These are phyloP conservation scores for Dryobates pubescens DNA, from an alignment of 2,797 vertebrate genomes.

Conservation along the genomic window DNA sequence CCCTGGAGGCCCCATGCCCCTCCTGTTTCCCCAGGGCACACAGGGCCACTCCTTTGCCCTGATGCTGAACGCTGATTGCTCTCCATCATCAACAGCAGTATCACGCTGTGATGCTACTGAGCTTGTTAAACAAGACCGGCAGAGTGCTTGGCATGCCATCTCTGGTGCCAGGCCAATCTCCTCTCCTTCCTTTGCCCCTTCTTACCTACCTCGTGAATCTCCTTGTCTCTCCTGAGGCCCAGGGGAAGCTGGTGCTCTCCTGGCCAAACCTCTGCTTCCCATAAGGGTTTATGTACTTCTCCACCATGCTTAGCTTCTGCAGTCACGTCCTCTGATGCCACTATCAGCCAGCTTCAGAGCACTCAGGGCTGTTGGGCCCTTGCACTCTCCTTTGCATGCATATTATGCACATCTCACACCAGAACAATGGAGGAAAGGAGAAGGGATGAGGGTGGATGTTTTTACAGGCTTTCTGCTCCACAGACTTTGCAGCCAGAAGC, in stretches of 20 bases:
- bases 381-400: neutral
- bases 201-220: neutral
- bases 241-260: neutral
- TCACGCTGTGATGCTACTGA: neutral
- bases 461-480: neutral
- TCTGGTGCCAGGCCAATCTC: neutral
- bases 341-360: slow-evolving; percentile 59
- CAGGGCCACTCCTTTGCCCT: neutral
- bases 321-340: slow-evolving; percentile 22
- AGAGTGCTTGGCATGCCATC: neutral
- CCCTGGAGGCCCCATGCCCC: neutral
- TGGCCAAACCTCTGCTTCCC: neutral
- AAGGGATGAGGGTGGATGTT: neutral
- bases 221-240: neutral
- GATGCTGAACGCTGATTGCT: neutral
- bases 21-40: accelerated
- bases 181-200: neutral
- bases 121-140: neutral
- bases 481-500: neutral
- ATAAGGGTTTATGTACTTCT: neutral
- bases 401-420: neutral
- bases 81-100: neutral
- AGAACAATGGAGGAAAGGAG: neutral
- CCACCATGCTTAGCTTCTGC: slow-evolving; percentile 45
- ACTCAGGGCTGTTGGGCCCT: slow-evolving; percentile 4